A percentile compares a stretch with the other conserved stretches of the same genome.
Evolutionary conservation across 2,797 vertebrate genomes (phyloP).

Genomic region (Columba guinea): DNA sequence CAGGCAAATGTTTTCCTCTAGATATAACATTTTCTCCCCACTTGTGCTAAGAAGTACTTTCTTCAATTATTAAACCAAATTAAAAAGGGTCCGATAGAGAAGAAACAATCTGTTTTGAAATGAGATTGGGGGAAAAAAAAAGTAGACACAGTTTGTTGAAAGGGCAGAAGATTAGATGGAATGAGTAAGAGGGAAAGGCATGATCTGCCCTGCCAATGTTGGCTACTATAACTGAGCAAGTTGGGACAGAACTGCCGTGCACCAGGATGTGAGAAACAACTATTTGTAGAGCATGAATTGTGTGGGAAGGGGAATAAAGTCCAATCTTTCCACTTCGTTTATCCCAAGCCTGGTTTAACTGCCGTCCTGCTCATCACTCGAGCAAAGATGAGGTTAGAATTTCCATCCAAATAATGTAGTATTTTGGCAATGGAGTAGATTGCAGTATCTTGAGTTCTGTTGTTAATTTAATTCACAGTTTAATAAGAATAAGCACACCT

Average conservation of each 20-base stretch:
- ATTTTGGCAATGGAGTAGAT: background rate
- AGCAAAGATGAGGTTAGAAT: background rate
- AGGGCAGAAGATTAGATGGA: background rate
- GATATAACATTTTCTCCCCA: background rate
- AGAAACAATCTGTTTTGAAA: background rate
- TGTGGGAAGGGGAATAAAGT: slow-evolving; percentile 34
- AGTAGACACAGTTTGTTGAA: background rate
- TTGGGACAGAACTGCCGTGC: background rate
- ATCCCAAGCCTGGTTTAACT: background rate
- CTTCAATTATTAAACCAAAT: background rate
- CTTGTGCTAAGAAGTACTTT: background rate
- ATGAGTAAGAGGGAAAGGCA: background rate
- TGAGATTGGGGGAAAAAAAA: background rate
- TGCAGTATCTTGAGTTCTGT: background rate
- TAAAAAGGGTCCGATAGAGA: background rate
- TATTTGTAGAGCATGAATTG: slow-evolving; percentile 33
- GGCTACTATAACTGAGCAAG: background rate
- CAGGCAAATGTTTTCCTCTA: background rate
- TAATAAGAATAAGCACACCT: background rate
- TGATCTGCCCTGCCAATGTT: background rate
- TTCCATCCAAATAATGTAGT: background rate
- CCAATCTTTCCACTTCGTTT: slow-evolving; percentile 38
- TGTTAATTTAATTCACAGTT: background rate
- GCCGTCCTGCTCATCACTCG: background rate
- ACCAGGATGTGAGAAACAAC: slow-evolving; percentile 48